phyloP scores from a whole-genome alignment of 1,140 invertebrate genomes.

The Mesaphorura yosii region DNA sequence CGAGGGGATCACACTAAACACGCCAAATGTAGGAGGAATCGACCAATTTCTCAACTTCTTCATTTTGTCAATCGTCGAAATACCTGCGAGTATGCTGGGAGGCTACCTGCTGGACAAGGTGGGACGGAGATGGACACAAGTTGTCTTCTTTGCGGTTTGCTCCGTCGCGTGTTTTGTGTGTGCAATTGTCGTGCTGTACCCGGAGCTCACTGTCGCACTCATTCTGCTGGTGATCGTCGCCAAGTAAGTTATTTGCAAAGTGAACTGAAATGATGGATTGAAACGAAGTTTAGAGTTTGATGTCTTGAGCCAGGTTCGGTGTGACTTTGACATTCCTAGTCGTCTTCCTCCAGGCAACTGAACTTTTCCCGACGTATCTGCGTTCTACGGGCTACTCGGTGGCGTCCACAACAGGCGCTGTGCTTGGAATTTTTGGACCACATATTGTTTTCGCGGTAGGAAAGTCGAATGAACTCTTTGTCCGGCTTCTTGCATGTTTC shows the following conservation, averaged over 20 bases:
- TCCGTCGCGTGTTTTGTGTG: constrained; percentile 9
- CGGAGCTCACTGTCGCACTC: background rate
- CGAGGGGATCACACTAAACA: constrained; percentile 48
- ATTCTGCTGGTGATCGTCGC: constrained; percentile 2
- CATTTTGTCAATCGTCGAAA: constrained; percentile 48
- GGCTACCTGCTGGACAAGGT: constrained; percentile 20
- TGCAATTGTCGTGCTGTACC: constrained; percentile 6
- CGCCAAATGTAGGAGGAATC: constrained; percentile 48
- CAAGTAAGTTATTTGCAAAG: constrained; percentile 5
- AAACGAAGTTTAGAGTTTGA: too few species aligned
- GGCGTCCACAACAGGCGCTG: constrained; percentile 46
- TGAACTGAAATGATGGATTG: too few species aligned
- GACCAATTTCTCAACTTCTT: constrained; percentile 58
- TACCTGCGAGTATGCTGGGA: constrained; percentile 37
- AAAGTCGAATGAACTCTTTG: constrained; percentile 1
- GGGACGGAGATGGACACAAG: constrained; percentile 27
- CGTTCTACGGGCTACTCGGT: constrained; percentile 52
- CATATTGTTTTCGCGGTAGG: constrained; percentile 43
- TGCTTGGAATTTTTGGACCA: constrained; percentile 40
- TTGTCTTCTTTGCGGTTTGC: constrained; percentile 18
- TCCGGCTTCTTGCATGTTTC: background rate
- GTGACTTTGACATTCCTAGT: constrained; percentile 37
- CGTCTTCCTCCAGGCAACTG: constrained; percentile 44
- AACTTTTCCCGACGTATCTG: constrained; percentile 56
- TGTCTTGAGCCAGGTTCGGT: constrained; percentile 37